Evolutionary conservation across 2,797 vertebrate species (phyloP), one percentile per base, ranked within the genome.

Genomic region (Megalops cyprinoides): DNA sequence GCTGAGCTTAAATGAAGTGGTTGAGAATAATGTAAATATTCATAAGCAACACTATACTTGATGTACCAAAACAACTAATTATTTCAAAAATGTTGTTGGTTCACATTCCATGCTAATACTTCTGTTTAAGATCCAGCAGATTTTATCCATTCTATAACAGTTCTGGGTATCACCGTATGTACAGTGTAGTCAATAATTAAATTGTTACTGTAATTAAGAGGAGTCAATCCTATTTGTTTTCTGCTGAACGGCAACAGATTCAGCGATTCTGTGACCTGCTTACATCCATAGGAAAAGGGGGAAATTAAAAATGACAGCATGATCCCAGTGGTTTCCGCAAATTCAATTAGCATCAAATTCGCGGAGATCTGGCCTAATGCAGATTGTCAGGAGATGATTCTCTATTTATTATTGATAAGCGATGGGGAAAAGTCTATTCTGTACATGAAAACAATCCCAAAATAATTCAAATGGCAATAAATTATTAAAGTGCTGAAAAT

Each of bases 171-270:
- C n/a, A 79, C n/a, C 6, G 48, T 5, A 31, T n/a, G n/a, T n/a
- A n/a, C 18, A 34, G 53, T 56, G 51, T 34, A 53, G 39, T 76
- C 39, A 46, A 58, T 79, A 56, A 78, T 84, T 81, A 79, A 80
- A 74, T 67, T 83, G 48, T 75, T 79, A 58, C 84, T 85, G 74
- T 86, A 83, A 84, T 83, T 78, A 79, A 81, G 79, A 82, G 87
- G 82, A 79, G 79, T 58, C 82, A 84, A 84, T 81, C 79, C 75
- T 74, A 81, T 87, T 77, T 84, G 55, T 75, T 80, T 78, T 44
- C 46, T 58, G 51, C 65, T 48, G 58, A 79, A 83, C 37, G 74
- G 76, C 62, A 81, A 75, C 71, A 84, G 79, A 86, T 86, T 78
- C 76, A 79, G 82, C 74, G 60, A 76, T 51, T 79, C 34, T 80